Evolutionary conservation across 2,888 invertebrate genomes (phyloP).

Genomic region (Tribolium freemani): DNA sequence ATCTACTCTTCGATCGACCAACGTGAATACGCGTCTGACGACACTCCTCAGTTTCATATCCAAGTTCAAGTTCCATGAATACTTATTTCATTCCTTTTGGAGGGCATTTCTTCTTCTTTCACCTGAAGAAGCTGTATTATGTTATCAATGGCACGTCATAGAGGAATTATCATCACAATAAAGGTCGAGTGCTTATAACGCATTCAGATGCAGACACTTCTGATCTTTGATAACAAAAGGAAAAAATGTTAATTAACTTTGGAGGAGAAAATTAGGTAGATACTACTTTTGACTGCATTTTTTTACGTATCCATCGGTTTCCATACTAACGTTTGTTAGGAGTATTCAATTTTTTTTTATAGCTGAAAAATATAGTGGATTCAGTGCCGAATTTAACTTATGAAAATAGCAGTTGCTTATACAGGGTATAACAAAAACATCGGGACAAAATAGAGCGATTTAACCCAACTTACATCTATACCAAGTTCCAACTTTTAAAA

Average conservation of each 20-base stretch:
- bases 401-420: too few relatives aligned
- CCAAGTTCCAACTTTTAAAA: too few relatives aligned
- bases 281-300: too few relatives aligned
- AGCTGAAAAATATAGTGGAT: too few relatives aligned
- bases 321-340: too few relatives aligned
- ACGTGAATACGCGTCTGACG: conserved; percentile 45
- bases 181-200: not conserved
- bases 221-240: not conserved
- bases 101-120: not conserved
- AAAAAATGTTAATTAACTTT: not conserved
- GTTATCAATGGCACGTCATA: conserved; percentile 19
- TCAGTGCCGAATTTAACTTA: too few relatives aligned
- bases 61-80: conserved; percentile 38
- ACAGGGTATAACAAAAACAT: too few relatives aligned
- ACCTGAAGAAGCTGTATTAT: conserved; percentile 13
- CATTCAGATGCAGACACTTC: not conserved
- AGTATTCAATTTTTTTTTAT: too few relatives aligned
- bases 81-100: conserved; percentile 23
- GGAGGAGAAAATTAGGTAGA: not conserved
- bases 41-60: conserved; percentile 42
- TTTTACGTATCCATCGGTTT: too few relatives aligned
- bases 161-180: not conserved
- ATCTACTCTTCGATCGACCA: conserved; percentile 46
- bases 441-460: too few relatives aligned
- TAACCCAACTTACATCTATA: too few relatives aligned